Evolutionary conservation across 2,888 invertebrate genomes (phyloP), one percentile per base, ranked within the genome.

Genomic region (Chloroclysta siterata): DNA sequence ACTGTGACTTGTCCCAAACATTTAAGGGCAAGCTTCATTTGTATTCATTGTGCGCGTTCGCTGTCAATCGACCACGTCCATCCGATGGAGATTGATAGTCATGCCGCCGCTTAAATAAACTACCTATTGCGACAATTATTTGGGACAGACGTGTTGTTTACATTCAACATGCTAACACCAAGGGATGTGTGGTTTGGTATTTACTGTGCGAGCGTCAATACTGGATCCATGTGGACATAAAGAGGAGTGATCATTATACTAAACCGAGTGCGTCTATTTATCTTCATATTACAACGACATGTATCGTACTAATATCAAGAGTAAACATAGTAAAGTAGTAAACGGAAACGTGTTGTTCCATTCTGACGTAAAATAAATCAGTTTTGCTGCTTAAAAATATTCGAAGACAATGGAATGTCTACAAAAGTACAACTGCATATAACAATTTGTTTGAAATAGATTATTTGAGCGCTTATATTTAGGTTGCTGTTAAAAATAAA

Each of bases 1-100:
- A 15, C 39, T 47, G 53, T 47, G 15, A 47, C 59, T 70, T 74
- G 72, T 52, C 66, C 79, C 76, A 71, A 64, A 67, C 63, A 67
- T 71, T 70, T 69, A 75, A 79, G 74, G 73, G 76, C 66, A 60
- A 66, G 73, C 55, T 76, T 81, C 77, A 82, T 84, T 76, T 79
- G 82, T 83, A 84, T 84, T 84, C 83, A 81, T 81, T 79, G 80
- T 74, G 74, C 77, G 72, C 74, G 73, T 65, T 73, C 70, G 71
- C 71, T 78, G 83, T 81, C 83, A 80, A 82, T 83, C 82, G 78
- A 63, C 68, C 75, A 76, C 77, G 75, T 75, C 74, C 73, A 71
- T 54, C 55, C 77, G 78, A 84, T 83, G 82, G 78, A 84, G 84
- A 84, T 84, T 79, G 82, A 84, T 84, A 81, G 63, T 66, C 67